Base-by-base conservation (phyloP, 2,113 vertebrate species). In the Ammodytes dubius region DNA sequence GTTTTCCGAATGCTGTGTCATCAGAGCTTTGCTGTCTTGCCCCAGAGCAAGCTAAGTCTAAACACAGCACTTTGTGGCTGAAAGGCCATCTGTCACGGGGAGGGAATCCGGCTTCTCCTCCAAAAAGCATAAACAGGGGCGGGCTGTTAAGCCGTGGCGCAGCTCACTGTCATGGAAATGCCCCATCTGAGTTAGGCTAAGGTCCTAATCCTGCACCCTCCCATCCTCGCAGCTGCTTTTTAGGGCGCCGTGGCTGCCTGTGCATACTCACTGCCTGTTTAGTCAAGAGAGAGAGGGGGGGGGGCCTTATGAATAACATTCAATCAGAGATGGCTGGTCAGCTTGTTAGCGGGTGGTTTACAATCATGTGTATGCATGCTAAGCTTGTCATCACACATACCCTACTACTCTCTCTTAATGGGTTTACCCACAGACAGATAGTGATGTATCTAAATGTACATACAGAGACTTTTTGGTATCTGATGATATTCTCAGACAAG, bases 161-260 rank as follows among this genome's bases (percentile, higher is more conserved):
- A 91, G 91, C 91, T 93, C 93, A 90, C 93, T 95, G 93, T 95
- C 92, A 94, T 94, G 93, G 92, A 95, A 95, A 94, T 94, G 93
- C 89, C 89, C 90, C 94, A 93, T 93, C 92, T 94, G 93, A 94
- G 93, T 82, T 69, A 90, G 88, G 90, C 88, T 91, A 80, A 87
- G 88, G 81, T 81, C 86, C 81, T 93, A 94, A 94, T 94, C 93
- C 91, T 70, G 63, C 87, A 88, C 89, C 89, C 91, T 91, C 89
- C 93, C 83, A 84, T 88, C 88, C 74, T 74, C 59, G 82, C 95
- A 95, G 93, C 94, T 95, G 93, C 88, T 90, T 93, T 91, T 93
- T 88, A 85, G 89, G 89, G 89, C 87, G 90, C 58, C 45, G 17
- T 76, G 76, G 83, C 75, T 46, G 80, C 79, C 85, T 88, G 88